A percentile compares a stretch with the other conserved stretches of the same genome.
Evolutionary conservation across 2,888 invertebrate species (phyloP).

Genomic region (Lasioglossum leucozonium): DNA sequence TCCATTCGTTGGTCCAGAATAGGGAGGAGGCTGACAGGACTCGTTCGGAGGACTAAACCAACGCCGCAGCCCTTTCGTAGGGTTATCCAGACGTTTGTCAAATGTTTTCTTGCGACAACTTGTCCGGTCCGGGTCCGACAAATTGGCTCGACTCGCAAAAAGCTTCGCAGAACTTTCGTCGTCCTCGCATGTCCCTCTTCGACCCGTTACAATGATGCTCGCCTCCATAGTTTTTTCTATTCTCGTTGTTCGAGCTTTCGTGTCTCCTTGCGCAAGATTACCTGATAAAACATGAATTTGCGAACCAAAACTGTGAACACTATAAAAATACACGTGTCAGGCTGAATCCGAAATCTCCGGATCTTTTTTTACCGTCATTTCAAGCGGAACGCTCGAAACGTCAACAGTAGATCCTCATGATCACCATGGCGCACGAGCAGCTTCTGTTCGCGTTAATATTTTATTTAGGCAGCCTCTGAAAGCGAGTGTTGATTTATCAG

Average conservation of each 20-base stretch:
- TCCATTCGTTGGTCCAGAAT: background rate
- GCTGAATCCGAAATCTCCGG: too few relatives aligned
- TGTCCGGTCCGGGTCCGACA: constrained; percentile 69
- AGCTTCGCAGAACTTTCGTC: constrained; percentile 53
- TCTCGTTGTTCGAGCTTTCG: constrained; percentile 49
- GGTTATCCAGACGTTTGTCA: constrained; percentile 69
- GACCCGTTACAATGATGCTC: constrained; percentile 40
- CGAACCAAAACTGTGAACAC: too few relatives aligned
- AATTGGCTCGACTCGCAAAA: constrained; percentile 67
- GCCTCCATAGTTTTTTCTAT: constrained; percentile 43
- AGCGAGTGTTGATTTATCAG: constrained; percentile 43
- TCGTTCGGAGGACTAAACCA: constrained; percentile 29
- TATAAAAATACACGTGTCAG: too few relatives aligned
- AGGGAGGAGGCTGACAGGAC: background rate
- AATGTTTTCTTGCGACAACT: constrained; percentile 69
- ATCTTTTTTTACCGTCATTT: background rate
- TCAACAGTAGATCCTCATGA: background rate
- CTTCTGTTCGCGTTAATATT: background rate
- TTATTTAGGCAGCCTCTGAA: background rate
- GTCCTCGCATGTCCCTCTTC: constrained; percentile 37
- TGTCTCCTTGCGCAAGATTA: constrained; percentile 59
- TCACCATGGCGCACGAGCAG: background rate
- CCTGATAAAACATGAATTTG: constrained; percentile 40
- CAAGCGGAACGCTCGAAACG: background rate
- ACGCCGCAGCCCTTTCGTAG: constrained; percentile 43